Evolutionary conservation across 2,888 invertebrate genomes (phyloP).

Genomic region (Hymenopus coronatus): DNA sequence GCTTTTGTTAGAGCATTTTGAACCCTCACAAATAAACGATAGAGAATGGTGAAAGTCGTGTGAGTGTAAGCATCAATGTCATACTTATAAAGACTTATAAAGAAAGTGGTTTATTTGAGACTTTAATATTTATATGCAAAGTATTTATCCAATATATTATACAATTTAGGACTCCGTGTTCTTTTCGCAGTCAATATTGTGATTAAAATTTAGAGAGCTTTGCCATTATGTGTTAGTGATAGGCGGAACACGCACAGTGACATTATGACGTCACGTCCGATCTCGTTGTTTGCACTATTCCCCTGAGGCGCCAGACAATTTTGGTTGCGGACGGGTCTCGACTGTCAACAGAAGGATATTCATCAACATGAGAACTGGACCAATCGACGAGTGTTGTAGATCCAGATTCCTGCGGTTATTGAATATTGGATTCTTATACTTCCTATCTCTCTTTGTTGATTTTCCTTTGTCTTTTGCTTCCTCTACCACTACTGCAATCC

Average conservation of each 20-base stretch:
- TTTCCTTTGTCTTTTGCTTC: neutral
- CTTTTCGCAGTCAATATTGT: too few species aligned
- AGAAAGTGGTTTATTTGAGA: too few species aligned
- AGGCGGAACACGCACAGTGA: neutral
- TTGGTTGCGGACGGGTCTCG: constrained; percentile 1
- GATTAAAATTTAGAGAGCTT: too few species aligned
- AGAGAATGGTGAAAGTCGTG: too few species aligned
- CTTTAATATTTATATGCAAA: too few species aligned
- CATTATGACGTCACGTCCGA: constrained; percentile 14
- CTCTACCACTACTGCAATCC: neutral
- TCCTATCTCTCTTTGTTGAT: neutral
- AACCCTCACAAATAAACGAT: too few species aligned
- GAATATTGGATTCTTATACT: neutral
- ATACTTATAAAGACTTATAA: too few species aligned
- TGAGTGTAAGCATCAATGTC: too few species aligned
- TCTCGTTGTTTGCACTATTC: constrained; percentile 14
- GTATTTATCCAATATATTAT: too few species aligned
- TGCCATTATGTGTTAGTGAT: too few species aligned
- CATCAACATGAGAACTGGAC: neutral
- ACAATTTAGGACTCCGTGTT: too few species aligned
- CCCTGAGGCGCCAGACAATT: neutral
- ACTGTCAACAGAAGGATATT: constrained; percentile 7
- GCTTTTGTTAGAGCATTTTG: too few species aligned
- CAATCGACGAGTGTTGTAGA: neutral
- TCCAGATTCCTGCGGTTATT: neutral